Conservation (phyloP, 2,797 vertebrate genomes). For the Sebastiscus albofasciatus region DNA sequence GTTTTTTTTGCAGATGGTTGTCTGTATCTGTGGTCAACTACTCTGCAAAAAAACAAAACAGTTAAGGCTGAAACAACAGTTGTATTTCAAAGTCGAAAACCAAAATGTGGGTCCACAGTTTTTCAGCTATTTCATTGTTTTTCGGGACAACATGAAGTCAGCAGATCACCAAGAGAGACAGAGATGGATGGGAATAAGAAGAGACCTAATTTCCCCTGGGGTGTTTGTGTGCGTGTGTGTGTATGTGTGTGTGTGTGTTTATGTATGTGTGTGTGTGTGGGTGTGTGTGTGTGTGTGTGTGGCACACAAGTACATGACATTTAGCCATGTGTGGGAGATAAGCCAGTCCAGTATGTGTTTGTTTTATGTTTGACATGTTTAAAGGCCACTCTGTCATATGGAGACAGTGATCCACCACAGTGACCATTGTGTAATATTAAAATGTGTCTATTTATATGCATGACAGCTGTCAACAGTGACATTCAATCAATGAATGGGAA, state of each 20-base stretch:
- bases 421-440: constrained; percentile 59
- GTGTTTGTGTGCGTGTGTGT: not conserved
- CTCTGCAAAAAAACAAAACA: too few relatives aligned
- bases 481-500: constrained; percentile 47
- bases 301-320: constrained; percentile 57
- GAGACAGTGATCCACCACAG: constrained; percentile 63
- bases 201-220: not conserved
- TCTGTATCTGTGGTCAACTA: too few relatives aligned
- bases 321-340: constrained; percentile 60
- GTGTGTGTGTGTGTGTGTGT: constrained; percentile 6
- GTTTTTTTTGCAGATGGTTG: too few relatives aligned
- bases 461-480: constrained; percentile 52
- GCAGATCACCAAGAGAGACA: not conserved
- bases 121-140: not conserved
- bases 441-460: constrained; percentile 72
- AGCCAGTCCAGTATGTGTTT: constrained; percentile 59
- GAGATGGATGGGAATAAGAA: constrained; percentile 35
- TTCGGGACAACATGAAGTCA: not conserved
- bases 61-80: not conserved
- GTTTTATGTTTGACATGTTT: constrained; percentile 71
- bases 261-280: not conserved
- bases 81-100: not conserved
- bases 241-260: not conserved
- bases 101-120: not conserved
- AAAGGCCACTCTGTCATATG: constrained; percentile 77